Conservation (phyloP, 1,140 invertebrate species). For the Hirudo medicinalis region DNA sequence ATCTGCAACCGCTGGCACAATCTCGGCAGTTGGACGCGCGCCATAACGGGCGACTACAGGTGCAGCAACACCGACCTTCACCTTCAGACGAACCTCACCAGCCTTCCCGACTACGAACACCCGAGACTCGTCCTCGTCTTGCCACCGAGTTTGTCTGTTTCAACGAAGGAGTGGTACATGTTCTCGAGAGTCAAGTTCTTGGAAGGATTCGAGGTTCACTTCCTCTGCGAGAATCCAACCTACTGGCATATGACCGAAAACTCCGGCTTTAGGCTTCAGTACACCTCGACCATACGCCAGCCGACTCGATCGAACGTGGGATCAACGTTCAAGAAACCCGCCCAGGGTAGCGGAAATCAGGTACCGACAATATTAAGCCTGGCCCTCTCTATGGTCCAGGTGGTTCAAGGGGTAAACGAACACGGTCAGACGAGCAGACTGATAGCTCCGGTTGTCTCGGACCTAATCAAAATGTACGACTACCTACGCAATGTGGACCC, state of each 20-base stretch:
- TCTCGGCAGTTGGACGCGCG: conserved; percentile 24
- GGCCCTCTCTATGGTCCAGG: conserved; percentile 23
- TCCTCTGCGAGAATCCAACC: conserved; percentile 23
- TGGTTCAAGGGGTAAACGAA: conserved; percentile 22
- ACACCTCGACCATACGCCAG: conserved; percentile 9
- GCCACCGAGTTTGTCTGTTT: conserved; percentile 21
- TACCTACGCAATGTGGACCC: conserved; percentile 23
- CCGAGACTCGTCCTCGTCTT: conserved; percentile 22
- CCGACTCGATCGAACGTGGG: neutral
- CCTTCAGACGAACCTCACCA: conserved; percentile 12
- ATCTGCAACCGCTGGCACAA: conserved; percentile 25
- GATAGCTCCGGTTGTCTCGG: conserved; percentile 21
- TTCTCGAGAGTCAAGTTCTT: conserved; percentile 21
- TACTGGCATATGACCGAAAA: conserved; percentile 23
- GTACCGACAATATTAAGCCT: conserved; percentile 17
- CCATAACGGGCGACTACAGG: conserved; percentile 23
- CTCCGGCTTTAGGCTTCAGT: conserved; percentile 19
- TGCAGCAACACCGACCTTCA: conserved; percentile 17
- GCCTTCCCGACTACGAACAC: conserved; percentile 24
- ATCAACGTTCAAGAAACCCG: conserved; percentile 9
- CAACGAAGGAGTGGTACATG: conserved; percentile 23
- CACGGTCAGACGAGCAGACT: conserved; percentile 22
- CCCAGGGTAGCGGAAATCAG: conserved; percentile 17
- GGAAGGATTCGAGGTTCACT: conserved; percentile 24
- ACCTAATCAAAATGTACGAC: conserved; percentile 23